Evolutionary conservation across 2,797 vertebrate species (phyloP).

Genomic region (Linurgus olivaceus): DNA sequence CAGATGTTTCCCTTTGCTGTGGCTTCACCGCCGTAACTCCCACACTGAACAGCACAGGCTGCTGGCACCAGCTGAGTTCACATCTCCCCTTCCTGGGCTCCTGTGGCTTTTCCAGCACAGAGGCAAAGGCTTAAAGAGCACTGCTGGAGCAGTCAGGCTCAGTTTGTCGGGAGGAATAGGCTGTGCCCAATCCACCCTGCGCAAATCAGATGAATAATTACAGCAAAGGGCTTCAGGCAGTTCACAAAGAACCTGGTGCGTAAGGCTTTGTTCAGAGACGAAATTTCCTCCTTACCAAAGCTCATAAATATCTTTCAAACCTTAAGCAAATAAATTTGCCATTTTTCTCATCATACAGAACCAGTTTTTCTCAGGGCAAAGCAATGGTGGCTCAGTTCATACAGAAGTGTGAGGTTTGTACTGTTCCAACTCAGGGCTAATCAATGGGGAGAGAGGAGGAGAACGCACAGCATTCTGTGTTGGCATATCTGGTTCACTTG

Average conservation of each 20-base stretch:
- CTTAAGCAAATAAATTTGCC: conserved; percentile 63
- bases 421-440: not conserved
- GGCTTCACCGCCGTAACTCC: not conserved
- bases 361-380: not conserved
- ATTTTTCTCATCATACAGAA: not conserved
- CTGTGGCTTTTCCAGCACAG: not conserved
- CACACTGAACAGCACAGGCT: not conserved
- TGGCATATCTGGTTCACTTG: not conserved
- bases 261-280: conserved; percentile 51
- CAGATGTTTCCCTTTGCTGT: not conserved
- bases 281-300: conserved; percentile 66
- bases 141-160: not conserved
- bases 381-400: not conserved
- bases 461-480: not conserved
- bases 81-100: not conserved
- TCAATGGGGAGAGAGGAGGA: not conserved
- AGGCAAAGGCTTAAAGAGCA: not conserved
- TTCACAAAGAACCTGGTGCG: conserved; percentile 25
- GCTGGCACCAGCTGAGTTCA: not conserved
- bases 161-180: not conserved
- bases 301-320: conserved; percentile 65
- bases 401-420: not conserved
- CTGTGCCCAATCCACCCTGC: not conserved
- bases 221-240: not conserved
- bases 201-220: not conserved